A percentile compares a stretch with the other conserved stretches of the same genome.
These are phyloP conservation scores for Panurus biarmicus DNA, from an alignment of 2,113 vertebrate genomes.

Conservation along the genomic window DNA sequence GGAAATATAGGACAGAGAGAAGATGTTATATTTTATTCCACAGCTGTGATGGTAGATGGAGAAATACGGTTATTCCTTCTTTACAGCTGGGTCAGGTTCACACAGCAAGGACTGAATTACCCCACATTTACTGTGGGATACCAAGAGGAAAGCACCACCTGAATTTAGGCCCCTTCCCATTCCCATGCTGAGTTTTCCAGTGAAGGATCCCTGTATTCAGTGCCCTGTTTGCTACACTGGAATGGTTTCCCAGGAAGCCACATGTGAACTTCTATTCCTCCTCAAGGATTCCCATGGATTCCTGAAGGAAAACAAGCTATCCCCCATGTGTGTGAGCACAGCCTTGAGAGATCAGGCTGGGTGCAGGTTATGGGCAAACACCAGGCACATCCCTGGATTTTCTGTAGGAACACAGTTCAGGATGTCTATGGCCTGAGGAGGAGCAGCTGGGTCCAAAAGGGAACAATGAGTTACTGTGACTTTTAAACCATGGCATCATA, in stretches of 20 bases:
- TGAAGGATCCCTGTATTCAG: not conserved
- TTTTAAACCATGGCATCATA: rapidly evolving
- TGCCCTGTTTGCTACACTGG: not conserved
- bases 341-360: not conserved
- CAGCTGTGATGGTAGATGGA: not conserved
- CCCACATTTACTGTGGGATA: not conserved
- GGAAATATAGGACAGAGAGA: not conserved
- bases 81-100: not conserved
- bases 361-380: no score
- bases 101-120: not conserved
- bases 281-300: not conserved
- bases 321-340: not conserved
- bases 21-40: not conserved
- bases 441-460: not conserved
- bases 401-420: not conserved
- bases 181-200: not conserved
- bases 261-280: no score
- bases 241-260: not conserved
- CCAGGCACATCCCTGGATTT: not conserved
- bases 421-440: not conserved
- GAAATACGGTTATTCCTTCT: not conserved
- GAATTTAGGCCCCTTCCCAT: not conserved
- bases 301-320: not conserved
- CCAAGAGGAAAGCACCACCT: rapidly evolving
- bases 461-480: not conserved